A percentile compares a stretch with the other conserved stretches of the same genome.
Evolutionary conservation across 37 sponge, comb jelly and placozoan genomes (phyloP).

Genomic region (Dysidea cf. avara): DNA sequence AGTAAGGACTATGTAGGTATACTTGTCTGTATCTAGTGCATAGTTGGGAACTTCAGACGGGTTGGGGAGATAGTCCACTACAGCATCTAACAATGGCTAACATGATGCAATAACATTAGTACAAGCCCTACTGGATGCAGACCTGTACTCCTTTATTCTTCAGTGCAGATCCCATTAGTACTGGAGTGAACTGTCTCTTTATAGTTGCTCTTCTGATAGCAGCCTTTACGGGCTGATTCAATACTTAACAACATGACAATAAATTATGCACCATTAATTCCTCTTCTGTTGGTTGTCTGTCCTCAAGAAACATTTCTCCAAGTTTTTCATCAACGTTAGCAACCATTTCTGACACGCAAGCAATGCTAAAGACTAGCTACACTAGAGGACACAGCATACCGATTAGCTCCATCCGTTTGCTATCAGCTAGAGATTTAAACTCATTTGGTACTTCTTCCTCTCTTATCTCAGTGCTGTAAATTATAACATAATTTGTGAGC

Average conservation of each 20-base stretch:
- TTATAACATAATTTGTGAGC: background rate
- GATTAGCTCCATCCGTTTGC: slow-evolving; percentile 62
- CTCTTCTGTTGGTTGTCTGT: slow-evolving; percentile 50
- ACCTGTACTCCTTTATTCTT: slow-evolving; percentile 98
- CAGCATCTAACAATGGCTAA: slow-evolving; percentile 88
- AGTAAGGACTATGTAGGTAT: slow-evolving; percentile 13
- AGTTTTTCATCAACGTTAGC: slow-evolving; percentile 93
- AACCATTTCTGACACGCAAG: slow-evolving; percentile 51
- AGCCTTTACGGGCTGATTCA: slow-evolving; percentile 26
- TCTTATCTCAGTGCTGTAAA: slow-evolving; percentile 44
- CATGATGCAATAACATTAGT: background rate
- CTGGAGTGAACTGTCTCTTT: slow-evolving; percentile 84
- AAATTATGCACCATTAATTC: slow-evolving; percentile 47
- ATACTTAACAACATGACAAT: background rate
- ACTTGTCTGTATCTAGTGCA: slow-evolving; percentile 70
- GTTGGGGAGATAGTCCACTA: slow-evolving; percentile 88
- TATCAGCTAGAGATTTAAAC: slow-evolving; percentile 33
- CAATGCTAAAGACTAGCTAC: background rate
- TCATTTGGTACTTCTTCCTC: slow-evolving; percentile 66
- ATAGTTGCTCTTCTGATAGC: slow-evolving; percentile 84
- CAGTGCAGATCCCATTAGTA: slow-evolving; percentile 94
- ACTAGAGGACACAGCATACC: slow-evolving; percentile 30
- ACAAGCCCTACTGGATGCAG: too few relatives aligned
- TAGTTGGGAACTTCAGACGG: slow-evolving; percentile 91
- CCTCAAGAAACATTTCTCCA: slow-evolving; percentile 86